These are phyloP conservation scores for Idaea aversata DNA, from an alignment of 2,888 invertebrate species.

Conservation along the genomic window DNA sequence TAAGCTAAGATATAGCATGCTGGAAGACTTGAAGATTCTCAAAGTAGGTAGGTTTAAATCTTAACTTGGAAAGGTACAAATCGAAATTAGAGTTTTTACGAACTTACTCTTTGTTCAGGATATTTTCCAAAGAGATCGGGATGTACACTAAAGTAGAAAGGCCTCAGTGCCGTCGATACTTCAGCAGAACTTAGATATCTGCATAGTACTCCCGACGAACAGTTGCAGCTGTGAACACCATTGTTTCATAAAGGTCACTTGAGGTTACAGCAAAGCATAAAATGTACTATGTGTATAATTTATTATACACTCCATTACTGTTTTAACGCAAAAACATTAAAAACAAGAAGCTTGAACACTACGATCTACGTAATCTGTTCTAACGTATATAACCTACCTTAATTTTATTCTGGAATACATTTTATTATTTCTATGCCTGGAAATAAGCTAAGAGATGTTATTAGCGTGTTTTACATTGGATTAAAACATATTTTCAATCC, in stretches of 20 bases:
- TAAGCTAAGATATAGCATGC: no score
- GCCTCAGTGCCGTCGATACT: constrained; percentile 93
- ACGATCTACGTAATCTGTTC: not conserved
- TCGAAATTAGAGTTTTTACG: not conserved
- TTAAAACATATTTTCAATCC: not conserved
- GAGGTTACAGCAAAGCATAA: not conserved
- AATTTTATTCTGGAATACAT: constrained; percentile 71
- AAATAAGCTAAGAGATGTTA: constrained; percentile 10
- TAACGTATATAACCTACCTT: constrained; percentile 42
- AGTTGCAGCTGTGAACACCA: constrained; percentile 38
- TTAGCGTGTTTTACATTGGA: constrained; percentile 32
- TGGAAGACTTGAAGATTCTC: no score
- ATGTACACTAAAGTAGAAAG: constrained; percentile 97
- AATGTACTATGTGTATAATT: not conserved
- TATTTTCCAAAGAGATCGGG: constrained; percentile 96
- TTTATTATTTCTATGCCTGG: constrained; percentile 23
- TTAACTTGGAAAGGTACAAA: no score
- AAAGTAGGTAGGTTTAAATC: no score
- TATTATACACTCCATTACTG: not conserved
- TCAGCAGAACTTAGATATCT: constrained; percentile 86
- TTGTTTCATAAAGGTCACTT: not conserved
- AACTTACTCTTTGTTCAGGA: constrained; percentile 90
- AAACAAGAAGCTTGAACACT: not conserved
- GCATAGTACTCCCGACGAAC: constrained; percentile 47
- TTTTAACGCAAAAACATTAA: not conserved